Base-by-base conservation (phyloP, 2,797 vertebrate species). In the Sandelia bainsii region DNA sequence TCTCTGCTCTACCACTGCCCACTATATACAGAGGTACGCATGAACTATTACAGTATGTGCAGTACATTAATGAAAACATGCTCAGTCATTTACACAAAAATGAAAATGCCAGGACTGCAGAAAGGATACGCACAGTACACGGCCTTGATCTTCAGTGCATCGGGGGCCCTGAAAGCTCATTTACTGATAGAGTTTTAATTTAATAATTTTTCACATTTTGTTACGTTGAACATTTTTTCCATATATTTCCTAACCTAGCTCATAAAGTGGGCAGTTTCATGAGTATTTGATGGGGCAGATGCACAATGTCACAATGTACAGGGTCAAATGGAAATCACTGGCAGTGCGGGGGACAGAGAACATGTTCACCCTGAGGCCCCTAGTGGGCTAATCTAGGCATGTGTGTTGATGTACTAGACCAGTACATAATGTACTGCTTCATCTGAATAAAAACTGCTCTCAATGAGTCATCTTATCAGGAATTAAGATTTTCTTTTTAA, bases 1-100 rank as follows among this genome's bases (percentile, higher is more conserved):
- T 98, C 86, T 97, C 97, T 71, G 94, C 96, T 87, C 96, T 98
- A 88, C 96, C 97, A 72, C 94, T 99, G 90, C 97, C 94, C 42
- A 88, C 90, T 19, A 93, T 93, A 66, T 93, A 93, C 81, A 91
- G 92, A 93, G 92, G 91, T 93, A 92, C 67, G 53, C 27, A 40
- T 23, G 27, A 1, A 54, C 6, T 16, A 22, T 10, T 29, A 22
- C 14, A 50, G 29, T 8, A 6, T 69, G 50, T 52, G 22, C 59
- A 20, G 32, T 49, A 10, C 40, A 45, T 40, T 23, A 46, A 65
- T 65, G 22, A 34, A 80, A 69, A 56, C 59, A 67, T 63, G 29
- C 54, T 64, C 62, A 16, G 16, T 46, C 0, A 49, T 11, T 25
- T 14, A 59, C 48, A 56, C 23, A 67, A 62, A 74, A 25, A 22